Evolutionary conservation across 2,888 invertebrate genomes (phyloP).

Genomic region (Synergus itoensis): DNA sequence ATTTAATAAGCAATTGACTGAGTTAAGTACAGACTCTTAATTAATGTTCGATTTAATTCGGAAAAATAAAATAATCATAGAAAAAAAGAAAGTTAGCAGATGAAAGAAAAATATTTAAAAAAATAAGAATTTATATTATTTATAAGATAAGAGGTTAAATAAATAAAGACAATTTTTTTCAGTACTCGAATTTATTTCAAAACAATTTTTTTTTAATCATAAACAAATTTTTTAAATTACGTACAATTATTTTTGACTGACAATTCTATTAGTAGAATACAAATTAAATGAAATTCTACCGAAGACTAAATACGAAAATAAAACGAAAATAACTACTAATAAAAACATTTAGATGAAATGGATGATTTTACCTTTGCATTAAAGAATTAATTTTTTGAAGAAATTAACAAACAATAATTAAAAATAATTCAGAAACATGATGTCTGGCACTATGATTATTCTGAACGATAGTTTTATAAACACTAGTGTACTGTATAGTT

Average conservation of each 20-base stretch:
- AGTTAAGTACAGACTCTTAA: too few species aligned
- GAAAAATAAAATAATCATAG: not conserved
- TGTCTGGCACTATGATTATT: not conserved
- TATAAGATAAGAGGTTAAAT: not conserved
- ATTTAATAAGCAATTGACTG: too few species aligned
- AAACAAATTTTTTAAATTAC: not conserved
- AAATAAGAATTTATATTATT: not conserved
- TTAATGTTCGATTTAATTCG: too few species aligned
- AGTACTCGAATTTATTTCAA: constrained; percentile 7
- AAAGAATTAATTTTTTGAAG: not conserved
- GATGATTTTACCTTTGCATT: not conserved
- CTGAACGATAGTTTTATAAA: not conserved
- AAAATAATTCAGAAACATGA: not conserved
- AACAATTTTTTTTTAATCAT: not conserved
- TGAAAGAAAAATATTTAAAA: not conserved
- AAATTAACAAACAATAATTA: not conserved
- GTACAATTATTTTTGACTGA: not conserved
- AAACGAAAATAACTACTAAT: not conserved
- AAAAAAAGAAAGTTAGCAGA: not conserved
- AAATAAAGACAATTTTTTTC: not conserved
- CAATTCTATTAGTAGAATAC: not conserved
- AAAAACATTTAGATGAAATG: not conserved
- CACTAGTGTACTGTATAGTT: not conserved
- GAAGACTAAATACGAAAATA: not conserved
- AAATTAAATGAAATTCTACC: not conserved